phyloP scores from a whole-genome alignment of 1,140 invertebrate species.

The Drosophila sp. region DNA sequence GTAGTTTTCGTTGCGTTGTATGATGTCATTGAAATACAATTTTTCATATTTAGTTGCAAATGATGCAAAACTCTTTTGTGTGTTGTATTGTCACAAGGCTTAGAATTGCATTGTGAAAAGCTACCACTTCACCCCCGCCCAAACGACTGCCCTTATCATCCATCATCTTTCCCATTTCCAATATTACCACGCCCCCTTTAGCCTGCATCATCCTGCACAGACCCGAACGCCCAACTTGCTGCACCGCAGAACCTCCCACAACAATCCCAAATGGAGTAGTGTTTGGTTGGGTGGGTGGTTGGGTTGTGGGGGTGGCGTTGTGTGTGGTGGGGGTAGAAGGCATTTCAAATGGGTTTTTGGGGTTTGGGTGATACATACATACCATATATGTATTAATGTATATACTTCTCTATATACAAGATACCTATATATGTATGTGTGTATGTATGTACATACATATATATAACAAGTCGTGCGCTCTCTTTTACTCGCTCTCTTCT shows the following conservation, averaged over 20 bases:
- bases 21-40: conserved; percentile 2
- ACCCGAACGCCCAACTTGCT: neutral
- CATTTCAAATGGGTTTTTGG: conserved; percentile 9
- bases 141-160: neutral
- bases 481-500: conserved; percentile 49
- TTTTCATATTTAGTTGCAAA: conserved; percentile 5
- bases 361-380: conserved; percentile 9
- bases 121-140: neutral
- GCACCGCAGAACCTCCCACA: conserved; percentile 10
- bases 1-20: neutral
- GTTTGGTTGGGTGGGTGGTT: neutral
- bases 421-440: conserved; percentile 16
- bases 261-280: conserved; percentile 12
- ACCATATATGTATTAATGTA: neutral
- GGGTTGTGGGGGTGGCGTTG: neutral
- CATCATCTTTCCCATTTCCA: neutral
- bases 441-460: conserved; percentile 51
- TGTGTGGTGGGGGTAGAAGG: neutral
- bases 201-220: neutral
- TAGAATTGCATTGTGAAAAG: conserved; percentile 6
- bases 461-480: conserved; percentile 63
- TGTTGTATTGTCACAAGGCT: neutral
- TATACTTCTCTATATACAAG: conserved; percentile 1
- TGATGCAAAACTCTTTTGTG: neutral
- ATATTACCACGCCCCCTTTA: neutral